Conservation (phyloP, 2,888 invertebrate species). For the Caradrina clavipalpis region DNA sequence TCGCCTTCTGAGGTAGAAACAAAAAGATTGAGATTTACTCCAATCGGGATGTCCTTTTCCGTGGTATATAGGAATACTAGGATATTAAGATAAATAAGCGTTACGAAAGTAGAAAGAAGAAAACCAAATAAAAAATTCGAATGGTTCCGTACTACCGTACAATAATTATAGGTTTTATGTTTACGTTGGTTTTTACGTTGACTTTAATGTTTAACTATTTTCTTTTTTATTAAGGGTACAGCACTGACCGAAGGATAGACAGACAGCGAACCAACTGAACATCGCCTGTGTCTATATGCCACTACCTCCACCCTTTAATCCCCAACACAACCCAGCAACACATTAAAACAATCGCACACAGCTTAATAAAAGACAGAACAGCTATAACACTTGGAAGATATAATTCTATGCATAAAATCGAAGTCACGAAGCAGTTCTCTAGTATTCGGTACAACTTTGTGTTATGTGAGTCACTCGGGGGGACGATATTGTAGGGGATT, state of each 20-base stretch:
- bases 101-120: too few species aligned
- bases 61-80: too few species aligned
- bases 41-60: neutral
- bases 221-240: too few species aligned
- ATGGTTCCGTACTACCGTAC: too few species aligned
- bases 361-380: constrained; percentile 35
- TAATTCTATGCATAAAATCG: constrained; percentile 57
- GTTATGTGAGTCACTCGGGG: constrained; percentile 30
- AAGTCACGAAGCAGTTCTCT: constrained; percentile 43
- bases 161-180: too few species aligned
- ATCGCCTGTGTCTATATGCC: too few species aligned
- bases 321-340: constrained; percentile 7
- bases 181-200: too few species aligned
- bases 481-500: constrained; percentile 20
- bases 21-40: neutral
- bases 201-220: too few species aligned
- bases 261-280: too few species aligned
- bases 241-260: too few species aligned
- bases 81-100: too few species aligned
- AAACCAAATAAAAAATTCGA: too few species aligned
- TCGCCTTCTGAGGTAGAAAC: neutral
- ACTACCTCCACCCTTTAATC: neutral
- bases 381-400: constrained; percentile 42
- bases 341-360: constrained; percentile 28
- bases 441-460: constrained; percentile 45